Conservation (phyloP, 2,113 vertebrate species). For the Ailurus styani region DNA sequence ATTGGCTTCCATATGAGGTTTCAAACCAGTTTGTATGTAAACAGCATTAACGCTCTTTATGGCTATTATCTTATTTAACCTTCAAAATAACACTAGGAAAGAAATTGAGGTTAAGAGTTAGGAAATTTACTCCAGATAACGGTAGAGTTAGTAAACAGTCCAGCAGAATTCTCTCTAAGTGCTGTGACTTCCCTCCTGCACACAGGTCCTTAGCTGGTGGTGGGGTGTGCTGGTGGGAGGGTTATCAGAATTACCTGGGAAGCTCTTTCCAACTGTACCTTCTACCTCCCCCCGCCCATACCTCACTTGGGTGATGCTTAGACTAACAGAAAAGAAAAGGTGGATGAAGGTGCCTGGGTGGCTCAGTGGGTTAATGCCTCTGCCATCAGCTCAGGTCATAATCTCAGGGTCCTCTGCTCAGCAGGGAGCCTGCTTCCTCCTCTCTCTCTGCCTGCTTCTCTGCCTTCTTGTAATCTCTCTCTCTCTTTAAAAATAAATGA, state of each 20-base stretch:
- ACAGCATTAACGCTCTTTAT: background rate
- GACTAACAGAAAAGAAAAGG: background rate
- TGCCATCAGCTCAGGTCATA: too few species aligned
- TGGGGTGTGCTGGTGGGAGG: background rate
- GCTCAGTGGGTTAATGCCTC: too few species aligned
- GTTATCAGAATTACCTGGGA: background rate
- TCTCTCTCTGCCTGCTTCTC: too few species aligned
- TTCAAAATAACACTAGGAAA: background rate
- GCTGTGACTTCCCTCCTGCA: background rate
- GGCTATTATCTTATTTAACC: background rate
- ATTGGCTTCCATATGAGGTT: background rate
- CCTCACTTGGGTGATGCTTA: background rate
- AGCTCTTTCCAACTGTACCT: background rate
- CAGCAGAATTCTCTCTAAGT: background rate
- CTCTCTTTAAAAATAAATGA: too few species aligned
- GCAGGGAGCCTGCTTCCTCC: too few species aligned
- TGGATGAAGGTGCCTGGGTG: too few species aligned
- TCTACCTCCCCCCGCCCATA: background rate
- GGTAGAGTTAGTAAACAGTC: background rate
- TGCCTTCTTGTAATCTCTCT: too few species aligned
- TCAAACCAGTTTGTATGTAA: background rate
- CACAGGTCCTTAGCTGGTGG: background rate
- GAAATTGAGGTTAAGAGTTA: background rate
- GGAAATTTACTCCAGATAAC: background rate
- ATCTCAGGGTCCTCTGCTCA: too few species aligned